Evolutionary conservation across 2,888 invertebrate species (phyloP), one percentile per base, ranked within the genome.

Genomic region (Melanchra persicariae): DNA sequence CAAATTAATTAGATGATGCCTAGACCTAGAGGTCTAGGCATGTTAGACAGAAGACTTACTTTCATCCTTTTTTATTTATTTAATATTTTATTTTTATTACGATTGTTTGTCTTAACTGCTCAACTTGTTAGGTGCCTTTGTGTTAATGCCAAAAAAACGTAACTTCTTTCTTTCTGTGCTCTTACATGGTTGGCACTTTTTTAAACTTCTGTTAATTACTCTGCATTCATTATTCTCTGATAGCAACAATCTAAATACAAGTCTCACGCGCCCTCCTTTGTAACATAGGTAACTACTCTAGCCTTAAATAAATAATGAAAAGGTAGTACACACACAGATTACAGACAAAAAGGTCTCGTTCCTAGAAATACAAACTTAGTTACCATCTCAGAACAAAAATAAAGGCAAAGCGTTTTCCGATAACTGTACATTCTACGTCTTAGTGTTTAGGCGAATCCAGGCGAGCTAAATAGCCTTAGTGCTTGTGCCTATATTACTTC

Each of bases 401-500:
- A 80, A 76, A 74, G 52, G 64, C 54, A 68, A 77, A 83, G 43
- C 45, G 77, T 70, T 79, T 74, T 77, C 74, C 83, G 70, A 79
- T 84, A 83, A 60, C 75, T 58, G 61, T 63, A 64, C 60, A 40
- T 65, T 70, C 61, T 60, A 47, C 52, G 34, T 74, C 55, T 78
- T 51, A 74, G 75, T 78, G 74, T 85, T 78, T 79, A 81, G 75
- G 77, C 69, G 78, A 82, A 89, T 87, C 83, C 80, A 64, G 82
- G 76, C 75, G 81, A 81, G 75, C 83, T 83, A 82, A 87, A 85
- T 82, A 83, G 84, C 79, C 76, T 68, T 74, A 80, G 77, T 82
- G 81, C 70, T 64, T 71, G 57, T 69, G 45, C 43, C 52, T 71
- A 71, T 59, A 82, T 85, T 84, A 75, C 74, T 69, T 72, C 51